Conservation (phyloP, 2,113 vertebrate species). For the Melospiza melodia region DNA sequence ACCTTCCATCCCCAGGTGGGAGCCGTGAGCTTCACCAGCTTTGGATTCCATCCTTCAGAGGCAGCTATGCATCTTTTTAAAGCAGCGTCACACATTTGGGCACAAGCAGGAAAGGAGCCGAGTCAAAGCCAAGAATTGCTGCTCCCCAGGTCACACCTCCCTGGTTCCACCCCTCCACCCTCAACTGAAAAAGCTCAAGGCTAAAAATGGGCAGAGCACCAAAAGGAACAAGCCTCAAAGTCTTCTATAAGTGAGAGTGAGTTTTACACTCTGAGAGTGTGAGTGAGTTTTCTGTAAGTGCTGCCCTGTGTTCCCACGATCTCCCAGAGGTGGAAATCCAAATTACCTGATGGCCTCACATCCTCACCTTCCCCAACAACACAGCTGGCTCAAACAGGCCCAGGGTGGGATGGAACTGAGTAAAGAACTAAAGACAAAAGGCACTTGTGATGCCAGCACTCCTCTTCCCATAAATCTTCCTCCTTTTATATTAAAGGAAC, state of each 20-base stretch:
- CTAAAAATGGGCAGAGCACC: neutral
- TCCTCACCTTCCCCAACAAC: neutral
- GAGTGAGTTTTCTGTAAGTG: neutral
- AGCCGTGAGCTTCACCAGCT: neutral
- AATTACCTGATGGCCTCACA: neutral
- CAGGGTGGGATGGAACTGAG: neutral
- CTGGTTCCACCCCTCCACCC: neutral
- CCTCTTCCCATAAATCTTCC: neutral
- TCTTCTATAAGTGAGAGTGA: neutral
- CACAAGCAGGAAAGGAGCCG: neutral
- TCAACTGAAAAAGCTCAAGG: neutral
- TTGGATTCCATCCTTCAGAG: neutral
- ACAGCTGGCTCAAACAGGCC: neutral
- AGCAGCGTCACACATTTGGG: fast-evolving
- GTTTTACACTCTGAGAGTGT: no score
- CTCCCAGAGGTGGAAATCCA: neutral
- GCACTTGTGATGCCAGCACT: neutral
- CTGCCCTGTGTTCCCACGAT: neutral
- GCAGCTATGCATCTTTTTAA: neutral
- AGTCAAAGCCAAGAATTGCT: neutral
- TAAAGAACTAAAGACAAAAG: neutral
- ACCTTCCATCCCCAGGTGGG: neutral
- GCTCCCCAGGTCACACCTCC: neutral
- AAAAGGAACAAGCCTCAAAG: neutral
- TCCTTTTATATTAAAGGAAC: conserved; percentile 29